Conservation (phyloP, 2,888 invertebrate genomes). For the Scaptodrosophila latifasciaeformis region DNA sequence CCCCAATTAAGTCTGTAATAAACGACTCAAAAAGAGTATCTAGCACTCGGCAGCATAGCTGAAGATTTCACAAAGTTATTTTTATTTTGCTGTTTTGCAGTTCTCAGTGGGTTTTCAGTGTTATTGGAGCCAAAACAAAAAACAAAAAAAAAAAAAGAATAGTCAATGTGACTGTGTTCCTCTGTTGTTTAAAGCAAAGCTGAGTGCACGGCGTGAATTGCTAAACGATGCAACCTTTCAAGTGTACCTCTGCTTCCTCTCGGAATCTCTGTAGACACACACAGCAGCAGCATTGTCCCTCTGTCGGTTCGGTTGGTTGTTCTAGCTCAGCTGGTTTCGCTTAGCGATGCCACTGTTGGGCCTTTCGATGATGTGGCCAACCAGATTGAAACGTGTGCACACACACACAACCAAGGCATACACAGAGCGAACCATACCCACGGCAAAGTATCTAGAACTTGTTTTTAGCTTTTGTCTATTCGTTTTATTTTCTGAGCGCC, state of each 20-base stretch:
- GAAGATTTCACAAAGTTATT: no score
- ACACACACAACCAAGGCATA: not conserved
- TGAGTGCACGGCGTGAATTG: slow-evolving; percentile 15
- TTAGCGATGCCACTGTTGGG: slow-evolving; percentile 25
- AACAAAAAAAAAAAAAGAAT: no score
- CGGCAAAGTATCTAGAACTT: slow-evolving; percentile 55
- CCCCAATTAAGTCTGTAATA: no score
- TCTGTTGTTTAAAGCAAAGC: not conserved
- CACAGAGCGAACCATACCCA: not conserved
- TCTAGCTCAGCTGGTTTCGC: slow-evolving; percentile 63
- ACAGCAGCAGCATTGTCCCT: not conserved
- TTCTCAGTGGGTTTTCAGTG: no score
- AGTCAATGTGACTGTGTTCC: not conserved
- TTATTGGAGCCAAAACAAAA: no score
- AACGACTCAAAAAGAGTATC: no score
- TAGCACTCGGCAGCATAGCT: no score
- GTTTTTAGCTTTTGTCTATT: slow-evolving; percentile 33
- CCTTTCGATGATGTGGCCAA: slow-evolving; percentile 42
- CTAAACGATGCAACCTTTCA: slow-evolving; percentile 31
- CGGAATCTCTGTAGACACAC: slow-evolving; percentile 18
- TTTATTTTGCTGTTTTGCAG: no score
- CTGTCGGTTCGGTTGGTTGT: slow-evolving; percentile 25
- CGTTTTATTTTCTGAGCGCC: slow-evolving; percentile 44
- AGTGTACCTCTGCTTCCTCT: slow-evolving; percentile 17
- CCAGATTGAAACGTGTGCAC: slow-evolving; percentile 31